Conservation (phyloP, 2,888 invertebrate species). For the Nemurella pictetii region DNA sequence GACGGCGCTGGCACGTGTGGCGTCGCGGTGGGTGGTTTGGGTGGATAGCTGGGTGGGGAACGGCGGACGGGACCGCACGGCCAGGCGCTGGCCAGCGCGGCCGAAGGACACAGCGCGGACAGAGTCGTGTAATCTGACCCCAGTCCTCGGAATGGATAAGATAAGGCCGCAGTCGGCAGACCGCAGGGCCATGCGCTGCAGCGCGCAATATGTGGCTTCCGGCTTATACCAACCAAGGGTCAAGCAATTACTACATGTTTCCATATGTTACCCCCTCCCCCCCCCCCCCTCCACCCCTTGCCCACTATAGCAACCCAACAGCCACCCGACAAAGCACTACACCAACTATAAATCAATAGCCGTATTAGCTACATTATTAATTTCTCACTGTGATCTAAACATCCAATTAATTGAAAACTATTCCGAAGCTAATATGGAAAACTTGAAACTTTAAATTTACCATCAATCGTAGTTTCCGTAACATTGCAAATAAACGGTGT, state of each 20-base stretch:
- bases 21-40: background rate
- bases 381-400: background rate
- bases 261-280: background rate
- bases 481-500: background rate
- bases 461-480: background rate
- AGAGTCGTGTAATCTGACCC: slow-evolving; percentile 15
- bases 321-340: background rate
- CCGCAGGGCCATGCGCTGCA: background rate
- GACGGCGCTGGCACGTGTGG: background rate
- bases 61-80: background rate
- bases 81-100: background rate
- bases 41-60: background rate
- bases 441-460: background rate
- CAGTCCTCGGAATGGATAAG: slow-evolving; percentile 11
- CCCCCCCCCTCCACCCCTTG: too few relatives aligned
- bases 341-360: background rate
- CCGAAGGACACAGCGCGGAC: background rate
- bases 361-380: background rate
- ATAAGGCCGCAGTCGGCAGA: background rate
- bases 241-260: slow-evolving; percentile 9
- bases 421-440: background rate
- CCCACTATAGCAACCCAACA: too few relatives aligned
- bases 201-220: slow-evolving; percentile 19
- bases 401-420: background rate
- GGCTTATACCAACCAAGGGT: background rate